phyloP scores from a whole-genome alignment of 1,140 invertebrate species.

The Pseudomyrmex concolor region DNA sequence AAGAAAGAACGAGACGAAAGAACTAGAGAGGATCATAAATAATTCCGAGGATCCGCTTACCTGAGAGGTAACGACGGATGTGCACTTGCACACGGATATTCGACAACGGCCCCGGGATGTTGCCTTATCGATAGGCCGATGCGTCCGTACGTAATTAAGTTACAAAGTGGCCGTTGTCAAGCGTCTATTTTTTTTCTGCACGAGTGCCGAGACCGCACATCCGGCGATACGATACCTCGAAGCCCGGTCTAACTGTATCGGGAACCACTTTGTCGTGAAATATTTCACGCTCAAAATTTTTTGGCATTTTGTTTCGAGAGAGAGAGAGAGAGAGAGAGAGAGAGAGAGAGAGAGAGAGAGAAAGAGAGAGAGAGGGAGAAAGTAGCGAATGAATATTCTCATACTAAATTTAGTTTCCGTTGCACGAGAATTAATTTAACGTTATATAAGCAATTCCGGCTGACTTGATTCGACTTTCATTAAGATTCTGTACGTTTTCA shows the following conservation, averaged over 20 bases:
- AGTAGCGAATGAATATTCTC: too few species aligned
- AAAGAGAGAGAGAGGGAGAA: not conserved
- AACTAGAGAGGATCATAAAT: conserved; percentile 58
- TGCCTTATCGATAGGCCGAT: conserved; percentile 60
- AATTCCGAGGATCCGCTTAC: conserved; percentile 63
- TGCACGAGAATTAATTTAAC: conserved; percentile 1
- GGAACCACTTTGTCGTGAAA: not conserved
- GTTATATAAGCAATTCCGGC: not conserved
- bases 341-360: not conserved
- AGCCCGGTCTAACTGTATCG: not conserved
- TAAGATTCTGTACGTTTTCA: conserved; percentile 1
- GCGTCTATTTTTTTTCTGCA: conserved; percentile 50
- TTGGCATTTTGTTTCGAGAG: not conserved
- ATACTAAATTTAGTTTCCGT: conserved; percentile 1
- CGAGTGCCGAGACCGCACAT: not conserved
- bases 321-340: not conserved
- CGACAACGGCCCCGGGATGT: conserved; percentile 55
- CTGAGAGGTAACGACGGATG: conserved; percentile 56
- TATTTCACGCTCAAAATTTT: not conserved
- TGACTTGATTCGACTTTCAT: not conserved
- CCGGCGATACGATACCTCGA: conserved; percentile 1
- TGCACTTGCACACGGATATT: conserved; percentile 32
- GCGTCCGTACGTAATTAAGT: conserved; percentile 58
- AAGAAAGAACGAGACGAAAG: conserved; percentile 34
- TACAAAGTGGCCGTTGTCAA: conserved; percentile 54